phyloP scores from a whole-genome alignment of 2,113 vertebrate genomes.

The Tylochromis polylepis region DNA sequence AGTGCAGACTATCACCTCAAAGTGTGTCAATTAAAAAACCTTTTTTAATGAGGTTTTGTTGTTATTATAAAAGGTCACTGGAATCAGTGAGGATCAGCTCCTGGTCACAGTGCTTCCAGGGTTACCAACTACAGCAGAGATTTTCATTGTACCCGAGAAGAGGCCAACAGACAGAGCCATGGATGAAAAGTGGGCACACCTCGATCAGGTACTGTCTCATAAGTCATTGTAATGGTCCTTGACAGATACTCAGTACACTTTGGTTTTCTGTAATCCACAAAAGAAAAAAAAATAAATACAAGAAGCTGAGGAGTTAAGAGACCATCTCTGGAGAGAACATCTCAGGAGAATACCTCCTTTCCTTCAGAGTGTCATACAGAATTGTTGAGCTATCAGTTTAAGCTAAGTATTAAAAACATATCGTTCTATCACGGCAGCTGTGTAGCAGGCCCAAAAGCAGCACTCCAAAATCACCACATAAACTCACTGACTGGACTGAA shows the following conservation, averaged over 20 bases:
- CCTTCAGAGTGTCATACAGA: not conserved
- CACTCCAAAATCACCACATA: not conserved
- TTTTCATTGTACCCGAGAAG: constrained; percentile 83
- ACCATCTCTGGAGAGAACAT: not conserved
- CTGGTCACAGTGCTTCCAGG: constrained; percentile 83
- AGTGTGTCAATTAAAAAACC: not conserved
- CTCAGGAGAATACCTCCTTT: not conserved
- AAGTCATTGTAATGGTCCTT: not conserved
- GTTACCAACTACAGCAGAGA: constrained; percentile 82
- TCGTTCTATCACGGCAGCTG: not conserved
- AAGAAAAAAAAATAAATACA: not conserved
- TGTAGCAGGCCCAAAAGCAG: not conserved
- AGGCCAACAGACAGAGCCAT: constrained; percentile 56
- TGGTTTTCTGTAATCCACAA: not conserved
- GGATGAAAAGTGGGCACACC: constrained; percentile 70
- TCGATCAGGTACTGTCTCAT: constrained; percentile 77
- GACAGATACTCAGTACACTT: not conserved
- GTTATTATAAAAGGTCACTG: constrained; percentile 75
- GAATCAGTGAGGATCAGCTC: constrained; percentile 79
- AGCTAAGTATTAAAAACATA: not conserved
- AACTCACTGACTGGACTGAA: not conserved
- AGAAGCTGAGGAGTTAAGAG: not conserved
- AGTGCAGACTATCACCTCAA: not conserved
- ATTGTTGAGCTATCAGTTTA: not conserved
- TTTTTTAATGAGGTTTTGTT: constrained; percentile 21